These are phyloP conservation scores for Phalacrocorax pelagicus DNA, from an alignment of 2,113 vertebrate species.

Conservation along the genomic window DNA sequence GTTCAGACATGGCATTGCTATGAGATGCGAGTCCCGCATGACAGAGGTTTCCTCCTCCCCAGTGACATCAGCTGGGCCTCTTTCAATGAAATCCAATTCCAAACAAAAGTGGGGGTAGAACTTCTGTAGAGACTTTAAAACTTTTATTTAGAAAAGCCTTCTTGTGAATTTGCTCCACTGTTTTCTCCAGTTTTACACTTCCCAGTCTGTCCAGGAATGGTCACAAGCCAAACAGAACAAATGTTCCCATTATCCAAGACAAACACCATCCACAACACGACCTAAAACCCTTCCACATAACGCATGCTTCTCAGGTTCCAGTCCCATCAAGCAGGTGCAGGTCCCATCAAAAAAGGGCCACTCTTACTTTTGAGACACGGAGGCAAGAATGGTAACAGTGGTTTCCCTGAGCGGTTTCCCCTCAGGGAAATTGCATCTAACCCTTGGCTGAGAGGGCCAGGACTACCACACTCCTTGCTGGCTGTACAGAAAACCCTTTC, in stretches of 20 bases:
- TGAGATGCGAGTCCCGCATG: fast-evolving
- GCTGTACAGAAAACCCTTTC: neutral
- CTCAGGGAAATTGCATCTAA: neutral
- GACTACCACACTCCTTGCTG: neutral
- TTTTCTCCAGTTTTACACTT: neutral
- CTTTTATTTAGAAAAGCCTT: neutral
- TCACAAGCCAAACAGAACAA: neutral
- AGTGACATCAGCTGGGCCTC: neutral
- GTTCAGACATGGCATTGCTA: fast-evolving
- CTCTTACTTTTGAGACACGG: neutral
- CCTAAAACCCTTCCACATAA: neutral
- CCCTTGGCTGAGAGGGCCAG: neutral
- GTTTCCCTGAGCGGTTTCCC: neutral
- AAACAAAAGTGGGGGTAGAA: neutral
- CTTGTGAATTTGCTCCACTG: neutral
- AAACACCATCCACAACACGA: neutral
- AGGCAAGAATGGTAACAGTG: neutral
- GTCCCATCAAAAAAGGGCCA: neutral
- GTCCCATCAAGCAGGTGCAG: neutral
- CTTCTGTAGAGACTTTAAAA: neutral
- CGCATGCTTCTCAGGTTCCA: neutral
- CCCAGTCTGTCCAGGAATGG: neutral
- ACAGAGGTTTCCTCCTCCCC: neutral
- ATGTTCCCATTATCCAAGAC: neutral
- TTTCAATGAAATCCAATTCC: neutral